Base-by-base conservation (phyloP, 2,888 invertebrate genomes). In the Drosophila kambysellisi region DNA sequence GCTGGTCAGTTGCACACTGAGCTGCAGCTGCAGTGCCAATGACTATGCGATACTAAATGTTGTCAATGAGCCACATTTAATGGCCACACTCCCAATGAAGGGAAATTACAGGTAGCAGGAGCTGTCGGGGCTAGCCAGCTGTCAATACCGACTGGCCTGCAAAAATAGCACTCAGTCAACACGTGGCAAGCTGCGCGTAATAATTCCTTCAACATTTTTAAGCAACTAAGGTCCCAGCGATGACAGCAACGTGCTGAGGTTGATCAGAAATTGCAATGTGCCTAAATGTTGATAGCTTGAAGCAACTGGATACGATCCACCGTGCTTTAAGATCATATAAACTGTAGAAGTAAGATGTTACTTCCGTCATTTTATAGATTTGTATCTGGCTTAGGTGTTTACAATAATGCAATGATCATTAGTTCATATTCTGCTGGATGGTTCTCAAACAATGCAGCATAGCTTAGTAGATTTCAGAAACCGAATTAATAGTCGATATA, bases 271-370 rank as follows among this genome's bases (percentile, higher is more conserved):
- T 43, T 60, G 39, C 70, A 70, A n/a, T 81, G 76, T 51, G 67
- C 57, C 12, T 32, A 7, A 78, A 61, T 20, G 41, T 35, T n/a
- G 59, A 70, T 32, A 62, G 85, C 32, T 76, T 87, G 60, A 71
- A 79, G 43, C 69, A 89, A 29, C 71, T 91, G 64, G 91, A 92
- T 29, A 88, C 89, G 0, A 92, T 92, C 57, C 91, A 90, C 77
- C 78, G 81, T 15, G 91, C 92, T 51, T 78, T 88, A 5, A 81
- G 89, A 20, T 90, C 92, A 48, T 84, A 91, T 92, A 60, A 57
- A 71, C 4, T 1, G 2, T 1, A 0, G 0, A 29, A 25, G 20
- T 7, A 1, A n/a, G 0, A 2, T 11, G 0, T 43, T 5, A 30
- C 15, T 51, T 30, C 4, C 41, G 12, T 33, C 7, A 5, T n/a